Evolutionary conservation across 2,113 vertebrate species (phyloP), one percentile per base, ranked within the genome.

Genomic region (Synodontis membranacea): DNA sequence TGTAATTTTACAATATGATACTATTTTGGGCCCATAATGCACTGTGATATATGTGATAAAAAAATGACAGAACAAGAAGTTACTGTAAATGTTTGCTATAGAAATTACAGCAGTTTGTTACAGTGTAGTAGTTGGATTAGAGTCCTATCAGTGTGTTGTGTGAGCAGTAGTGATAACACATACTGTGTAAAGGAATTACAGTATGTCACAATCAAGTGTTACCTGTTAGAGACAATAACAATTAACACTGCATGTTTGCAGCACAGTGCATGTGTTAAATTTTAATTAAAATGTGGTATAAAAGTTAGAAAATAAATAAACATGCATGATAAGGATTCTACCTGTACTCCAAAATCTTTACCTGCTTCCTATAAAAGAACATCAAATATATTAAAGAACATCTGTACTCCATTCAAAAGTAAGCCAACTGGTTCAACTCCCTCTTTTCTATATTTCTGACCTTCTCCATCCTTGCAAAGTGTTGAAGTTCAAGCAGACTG

Each of bases 401-500:
- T 56, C 31, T 25, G 54, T 17, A 56, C 31, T 23, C 31, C 3
- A 1, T 54, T n/a, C 10, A 56, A 28, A 75, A 75, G 17, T 46
- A 25, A 23, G 46, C 25, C 72, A n/a, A 14, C n/a, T 31, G 28
- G 31, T 10, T 54, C 54, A 50, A 50, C 8, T 78, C 5, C 50
- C 0, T 31, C n/a, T 25, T 19, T 80, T 31, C 28, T 60, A 37
- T n/a, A n/a, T 84, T 54, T 62, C 62, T 64, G 74, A 17, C 15
- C 15, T n/a, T 50, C 6, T 50, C 46, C 3, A 56, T 80, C 31
- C 11, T 44, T 81, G 78, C 83, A 74, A 54, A 74, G 64, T 75
- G 48, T 68, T 42, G 28, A 4, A 58, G 34, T 76, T 82, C 83
- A 37, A 84, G 80, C 31, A 60, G 85, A 60, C 44, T 62, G 76